Conservation (phyloP, 2,113 vertebrate species). For the Oceanites oceanicus region DNA sequence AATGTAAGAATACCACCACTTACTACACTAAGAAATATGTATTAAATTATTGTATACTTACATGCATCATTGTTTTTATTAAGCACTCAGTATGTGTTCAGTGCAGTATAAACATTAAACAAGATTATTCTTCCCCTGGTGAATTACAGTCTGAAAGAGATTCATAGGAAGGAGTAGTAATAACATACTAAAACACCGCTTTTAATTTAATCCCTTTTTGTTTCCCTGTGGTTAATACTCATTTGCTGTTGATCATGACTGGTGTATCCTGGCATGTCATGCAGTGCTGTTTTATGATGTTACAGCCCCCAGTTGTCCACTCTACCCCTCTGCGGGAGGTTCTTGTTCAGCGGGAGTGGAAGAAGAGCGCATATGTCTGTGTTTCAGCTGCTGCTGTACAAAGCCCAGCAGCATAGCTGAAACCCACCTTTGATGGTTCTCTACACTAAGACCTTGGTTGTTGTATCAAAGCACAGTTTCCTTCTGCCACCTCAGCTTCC, state of each 20-base stretch:
- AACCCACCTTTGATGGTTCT: background rate
- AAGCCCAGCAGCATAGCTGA: background rate
- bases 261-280: background rate
- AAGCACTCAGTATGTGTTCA: background rate
- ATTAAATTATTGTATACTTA: background rate
- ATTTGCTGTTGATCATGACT: background rate
- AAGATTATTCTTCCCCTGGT: background rate
- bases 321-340: background rate
- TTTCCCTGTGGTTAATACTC: background rate
- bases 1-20: background rate
- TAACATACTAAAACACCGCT: background rate
- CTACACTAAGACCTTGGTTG: background rate
- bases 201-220: conserved; percentile 21
- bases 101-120: conserved; percentile 7
- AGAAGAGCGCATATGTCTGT: background rate
- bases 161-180: background rate
- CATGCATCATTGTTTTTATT: conserved; percentile 15
- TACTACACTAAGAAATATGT: background rate
- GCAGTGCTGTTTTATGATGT: background rate
- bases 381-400: background rate
- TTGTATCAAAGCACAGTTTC: background rate
- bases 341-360: background rate
- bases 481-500: background rate
- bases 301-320: conserved; percentile 8
- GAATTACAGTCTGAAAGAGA: background rate